Conservation (phyloP, 2,113 vertebrate genomes). For the Pipa parva region DNA sequence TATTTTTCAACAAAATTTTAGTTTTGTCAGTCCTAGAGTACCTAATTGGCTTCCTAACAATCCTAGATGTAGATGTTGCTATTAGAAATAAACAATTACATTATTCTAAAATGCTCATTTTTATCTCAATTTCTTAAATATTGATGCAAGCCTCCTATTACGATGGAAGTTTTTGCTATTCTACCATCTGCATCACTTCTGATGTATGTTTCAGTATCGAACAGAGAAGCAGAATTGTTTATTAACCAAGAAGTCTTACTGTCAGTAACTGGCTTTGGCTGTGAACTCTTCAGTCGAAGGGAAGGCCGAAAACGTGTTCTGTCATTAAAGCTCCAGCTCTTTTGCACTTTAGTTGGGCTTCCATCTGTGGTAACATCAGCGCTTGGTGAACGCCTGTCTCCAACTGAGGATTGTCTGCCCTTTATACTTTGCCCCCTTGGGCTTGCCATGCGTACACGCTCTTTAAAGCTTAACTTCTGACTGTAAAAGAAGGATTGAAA, state of each 20-base stretch:
- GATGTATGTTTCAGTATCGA: too few species aligned
- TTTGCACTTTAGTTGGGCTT: slow-evolving; percentile 93
- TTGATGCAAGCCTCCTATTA: too few species aligned
- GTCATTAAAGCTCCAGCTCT: slow-evolving; percentile 98
- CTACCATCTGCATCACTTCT: too few species aligned
- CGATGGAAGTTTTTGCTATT: too few species aligned
- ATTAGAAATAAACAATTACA: too few species aligned
- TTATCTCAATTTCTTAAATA: too few species aligned
- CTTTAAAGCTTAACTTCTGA: slow-evolving; percentile 94
- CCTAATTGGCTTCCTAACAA: too few species aligned
- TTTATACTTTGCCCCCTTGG: slow-evolving; percentile 93
- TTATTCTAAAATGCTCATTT: too few species aligned
- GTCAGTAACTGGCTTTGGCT: slow-evolving; percentile 81
- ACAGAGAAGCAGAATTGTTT: too few species aligned
- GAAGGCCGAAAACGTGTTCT: slow-evolving; percentile 91
- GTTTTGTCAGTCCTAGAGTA: too few species aligned
- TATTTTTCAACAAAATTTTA: too few species aligned
- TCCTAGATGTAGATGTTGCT: too few species aligned
- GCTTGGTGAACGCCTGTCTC: slow-evolving; percentile 83
- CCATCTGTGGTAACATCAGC: slow-evolving; percentile 74
- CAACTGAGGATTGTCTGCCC: slow-evolving; percentile 78
- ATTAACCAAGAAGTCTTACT: slow-evolving; percentile 60
- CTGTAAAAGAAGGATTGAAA: slow-evolving; percentile 61
- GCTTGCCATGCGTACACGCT: slow-evolving; percentile 91
- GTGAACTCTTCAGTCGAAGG: slow-evolving; percentile 85